These are phyloP conservation scores for Bradypodion pumilum DNA, from an alignment of 2,797 vertebrate species.

Conservation along the genomic window DNA sequence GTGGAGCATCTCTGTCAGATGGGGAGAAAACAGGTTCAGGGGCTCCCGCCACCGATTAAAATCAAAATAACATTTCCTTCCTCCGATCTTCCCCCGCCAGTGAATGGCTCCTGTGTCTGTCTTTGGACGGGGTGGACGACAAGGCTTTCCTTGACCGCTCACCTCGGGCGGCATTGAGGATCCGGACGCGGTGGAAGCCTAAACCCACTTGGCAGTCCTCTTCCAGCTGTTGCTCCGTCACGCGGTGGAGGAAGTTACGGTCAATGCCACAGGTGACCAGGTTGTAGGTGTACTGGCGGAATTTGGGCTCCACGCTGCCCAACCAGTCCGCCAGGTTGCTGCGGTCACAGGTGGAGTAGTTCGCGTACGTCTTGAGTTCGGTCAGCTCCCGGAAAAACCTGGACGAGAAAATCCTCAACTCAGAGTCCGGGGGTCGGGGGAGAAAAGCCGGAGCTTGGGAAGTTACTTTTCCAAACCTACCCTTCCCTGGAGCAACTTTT, in stretches of 20 bases:
- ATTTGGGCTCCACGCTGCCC: conserved; percentile 85
- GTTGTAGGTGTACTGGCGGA: conserved; percentile 95
- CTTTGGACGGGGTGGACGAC: no score
- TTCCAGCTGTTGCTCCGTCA: conserved; percentile 92
- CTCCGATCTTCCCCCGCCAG: no score
- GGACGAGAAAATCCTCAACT: neutral
- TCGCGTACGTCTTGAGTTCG: conserved; percentile 93
- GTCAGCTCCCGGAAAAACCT: conserved; percentile 94
- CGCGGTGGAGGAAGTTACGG: conserved; percentile 80
- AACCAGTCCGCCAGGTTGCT: conserved; percentile 97
- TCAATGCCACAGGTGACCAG: conserved; percentile 91
- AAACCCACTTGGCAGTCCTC: conserved; percentile 85
- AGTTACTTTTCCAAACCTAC: no score
- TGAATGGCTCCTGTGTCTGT: no score
- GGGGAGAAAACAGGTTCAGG: neutral
- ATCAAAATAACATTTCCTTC: neutral
- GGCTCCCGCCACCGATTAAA: no score
- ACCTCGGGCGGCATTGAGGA: conserved; percentile 82
- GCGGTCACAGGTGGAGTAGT: conserved; percentile 94
- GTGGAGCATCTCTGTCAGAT: conserved; percentile 74
- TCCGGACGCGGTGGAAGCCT: conserved; percentile 90
- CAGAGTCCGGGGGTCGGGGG: neutral
- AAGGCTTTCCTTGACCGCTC: conserved; percentile 58
- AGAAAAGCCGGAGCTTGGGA: neutral
- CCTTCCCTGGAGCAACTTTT: no score